Base-by-base conservation (phyloP, 2,797 vertebrate genomes). In the Parotocinclus haroldoi region DNA sequence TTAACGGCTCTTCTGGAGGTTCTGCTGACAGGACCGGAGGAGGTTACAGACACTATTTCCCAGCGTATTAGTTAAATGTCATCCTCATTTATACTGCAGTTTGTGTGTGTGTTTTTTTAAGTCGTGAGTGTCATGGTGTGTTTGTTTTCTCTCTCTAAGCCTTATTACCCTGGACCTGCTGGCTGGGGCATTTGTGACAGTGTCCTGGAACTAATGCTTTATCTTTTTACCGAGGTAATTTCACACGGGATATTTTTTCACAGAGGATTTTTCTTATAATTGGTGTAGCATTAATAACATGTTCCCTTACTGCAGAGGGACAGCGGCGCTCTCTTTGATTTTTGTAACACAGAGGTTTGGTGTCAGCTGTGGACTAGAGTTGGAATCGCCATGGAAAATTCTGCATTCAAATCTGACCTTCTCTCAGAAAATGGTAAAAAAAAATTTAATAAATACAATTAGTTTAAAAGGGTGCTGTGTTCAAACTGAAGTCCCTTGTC, bases 161-260 rank as follows among this genome's bases (percentile, higher is more conserved):
- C 80, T 14, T 81, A 76, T 4, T 12, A 91, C 42, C 78, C 88
- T 9, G 84, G 81, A 0, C 92, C 92, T 1, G 48, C 82, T 48
- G 88, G 87, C 76, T 89, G 89, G 83, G 94, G 95, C 49, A 81
- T 92, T 69, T 95, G 88, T 0, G 94, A 98, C 0, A 93, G 93
- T 13, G 74, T 95, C 17, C 80, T 96, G 55, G 87, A 85, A 74
- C 82, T 96, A 72, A 78, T 95, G 44, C 75, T 89, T 14, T 74
- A 85, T 0, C 75, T 98, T 61, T 82, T 78, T 39, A 2, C 27
- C 27, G 84, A 95, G 92, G 91, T 90, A 72, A 83, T 82, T 69
- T 1, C 38, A 63, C 6, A 37, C 5, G 16, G 45, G 0, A 57
- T 66, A 66, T 64, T 70, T 12, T 58, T 19, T 13, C 42, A 1